Conservation (phyloP, 2,797 vertebrate genomes). For the Enteromius afrohamiltoni region DNA sequence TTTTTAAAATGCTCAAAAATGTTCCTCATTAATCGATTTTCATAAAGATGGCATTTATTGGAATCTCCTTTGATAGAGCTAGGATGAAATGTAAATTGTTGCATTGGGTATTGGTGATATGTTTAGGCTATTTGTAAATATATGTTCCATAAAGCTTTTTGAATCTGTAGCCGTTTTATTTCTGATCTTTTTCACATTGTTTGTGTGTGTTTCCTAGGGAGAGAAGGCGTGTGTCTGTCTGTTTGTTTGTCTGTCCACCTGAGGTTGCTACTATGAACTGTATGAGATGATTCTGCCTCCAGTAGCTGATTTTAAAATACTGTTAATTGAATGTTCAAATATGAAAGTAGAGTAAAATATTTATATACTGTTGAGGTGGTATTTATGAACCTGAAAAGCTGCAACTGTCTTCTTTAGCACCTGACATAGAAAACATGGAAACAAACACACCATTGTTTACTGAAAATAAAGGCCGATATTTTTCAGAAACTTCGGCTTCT, state of each 20-base stretch:
- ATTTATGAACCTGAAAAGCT: constrained; percentile 73
- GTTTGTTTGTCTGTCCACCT: constrained; percentile 43
- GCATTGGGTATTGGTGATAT: constrained; percentile 38
- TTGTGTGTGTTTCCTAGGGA: constrained; percentile 59
- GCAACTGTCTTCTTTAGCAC: constrained; percentile 59
- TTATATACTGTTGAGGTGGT: constrained; percentile 78
- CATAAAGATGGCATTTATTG: constrained; percentile 13
- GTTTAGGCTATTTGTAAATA: constrained; percentile 73
- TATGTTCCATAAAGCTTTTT: constrained; percentile 64
- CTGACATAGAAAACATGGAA: constrained; percentile 68
- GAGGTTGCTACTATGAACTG: constrained; percentile 42
- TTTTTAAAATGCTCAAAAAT: constrained; percentile 12
- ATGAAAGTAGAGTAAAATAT: constrained; percentile 78
- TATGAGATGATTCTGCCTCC: constrained; percentile 65
- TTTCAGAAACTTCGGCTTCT: constrained; percentile 68
- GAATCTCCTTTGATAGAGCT: constrained; percentile 15
- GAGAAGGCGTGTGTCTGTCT: constrained; percentile 27
- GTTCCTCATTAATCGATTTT: not conserved
- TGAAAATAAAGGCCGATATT: constrained; percentile 81
- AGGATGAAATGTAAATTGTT: constrained; percentile 6
- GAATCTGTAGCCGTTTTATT: constrained; percentile 59
- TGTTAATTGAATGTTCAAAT: constrained; percentile 70
- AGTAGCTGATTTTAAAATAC: constrained; percentile 62
- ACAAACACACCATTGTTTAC: constrained; percentile 76
- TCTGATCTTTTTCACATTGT: constrained; percentile 65